phyloP scores from a whole-genome alignment of 2,113 vertebrate species.

The Corydoras maculifer region DNA sequence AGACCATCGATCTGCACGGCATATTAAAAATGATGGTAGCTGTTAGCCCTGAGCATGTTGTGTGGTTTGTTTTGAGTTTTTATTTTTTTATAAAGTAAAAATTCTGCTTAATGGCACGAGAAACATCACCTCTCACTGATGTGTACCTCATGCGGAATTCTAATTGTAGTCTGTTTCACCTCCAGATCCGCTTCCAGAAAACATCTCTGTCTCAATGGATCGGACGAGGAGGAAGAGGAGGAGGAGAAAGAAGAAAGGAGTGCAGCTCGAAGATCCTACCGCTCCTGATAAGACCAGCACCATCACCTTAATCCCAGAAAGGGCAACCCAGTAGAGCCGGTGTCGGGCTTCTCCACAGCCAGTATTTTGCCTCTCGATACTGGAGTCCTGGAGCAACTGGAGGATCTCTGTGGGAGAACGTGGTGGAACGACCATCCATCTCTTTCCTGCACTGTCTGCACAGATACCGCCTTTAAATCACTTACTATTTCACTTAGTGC shows the following conservation, averaged over 20 bases:
- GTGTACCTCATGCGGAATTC: neutral
- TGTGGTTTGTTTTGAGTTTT: neutral
- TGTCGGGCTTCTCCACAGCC: slow-evolving; percentile 32
- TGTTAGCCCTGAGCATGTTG: neutral
- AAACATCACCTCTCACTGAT: neutral
- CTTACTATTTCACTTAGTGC: slow-evolving; percentile 8
- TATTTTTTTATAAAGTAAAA: neutral
- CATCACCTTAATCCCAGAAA: slow-evolving; percentile 73
- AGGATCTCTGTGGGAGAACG: slow-evolving; percentile 9
- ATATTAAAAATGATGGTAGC: slow-evolving; percentile 14
- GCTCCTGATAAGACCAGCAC: slow-evolving; percentile 58
- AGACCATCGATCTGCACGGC: slow-evolving; percentile 47
- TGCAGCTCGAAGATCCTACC: slow-evolving; percentile 53
- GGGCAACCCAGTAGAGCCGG: slow-evolving; percentile 57
- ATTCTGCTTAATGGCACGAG: neutral
- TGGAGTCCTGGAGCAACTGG: neutral
- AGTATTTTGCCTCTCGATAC: slow-evolving; percentile 4
- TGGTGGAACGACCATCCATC: neutral
- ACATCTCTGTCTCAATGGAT: slow-evolving; percentile 66
- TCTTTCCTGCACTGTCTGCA: neutral
- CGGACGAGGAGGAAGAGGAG: slow-evolving; percentile 78
- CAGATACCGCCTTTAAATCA: neutral
- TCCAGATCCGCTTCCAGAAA: slow-evolving; percentile 75
- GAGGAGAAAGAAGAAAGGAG: slow-evolving; percentile 72
- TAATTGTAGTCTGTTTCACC: slow-evolving; percentile 19